Base-by-base conservation (phyloP, 2,113 vertebrate genomes). In the Rhadina sibilatrix region DNA sequence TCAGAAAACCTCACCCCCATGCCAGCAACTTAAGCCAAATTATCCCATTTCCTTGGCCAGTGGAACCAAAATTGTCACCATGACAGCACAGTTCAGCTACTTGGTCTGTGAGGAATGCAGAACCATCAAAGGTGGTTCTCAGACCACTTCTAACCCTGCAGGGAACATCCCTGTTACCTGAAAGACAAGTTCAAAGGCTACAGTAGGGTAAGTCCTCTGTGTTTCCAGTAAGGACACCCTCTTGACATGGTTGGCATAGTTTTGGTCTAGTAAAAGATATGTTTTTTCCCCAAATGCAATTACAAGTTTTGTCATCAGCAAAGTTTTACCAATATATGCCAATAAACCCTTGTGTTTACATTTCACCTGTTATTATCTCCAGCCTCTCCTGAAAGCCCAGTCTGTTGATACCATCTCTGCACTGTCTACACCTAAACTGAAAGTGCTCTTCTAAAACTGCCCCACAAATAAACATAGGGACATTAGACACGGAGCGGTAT, bases 401-500 rank as follows among this genome's bases (percentile, higher is more conserved):
- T 23, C 27, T 11, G 13, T n/a, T 44, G 38, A 46, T 65, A 33
- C 16, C 23, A 77, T 10, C 23, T 59, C 15, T 37, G 44, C 11
- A n/a, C 6, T 6, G 6, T 5, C 52, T 49, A 65, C 9, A 53
- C 3, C 40, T 69, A 30, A 95, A 76, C 11, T 21, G 30, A 52
- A 69, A 53, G 2, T 4, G 2, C 9, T 84, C 15, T 23, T 82
- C 21, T 64, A 68, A 79, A 86, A 47, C 4, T 30, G 6, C 8
- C 52, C 10, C 0, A 0, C 27, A 56, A 40, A 28, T 56, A 84
- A 84, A 40, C 1, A 1, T 2, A 44, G 47, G 2, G 0, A 0
- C 40, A 22, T 42, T 84, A 38, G 84, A 71, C n/a, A 37, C 7
- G 22, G 9, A 57, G 33, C 0, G 0, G 5, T 13, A 20, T 68